Base-by-base conservation (phyloP, 2,797 vertebrate genomes). In the Synaphobranchus kaupii region DNA sequence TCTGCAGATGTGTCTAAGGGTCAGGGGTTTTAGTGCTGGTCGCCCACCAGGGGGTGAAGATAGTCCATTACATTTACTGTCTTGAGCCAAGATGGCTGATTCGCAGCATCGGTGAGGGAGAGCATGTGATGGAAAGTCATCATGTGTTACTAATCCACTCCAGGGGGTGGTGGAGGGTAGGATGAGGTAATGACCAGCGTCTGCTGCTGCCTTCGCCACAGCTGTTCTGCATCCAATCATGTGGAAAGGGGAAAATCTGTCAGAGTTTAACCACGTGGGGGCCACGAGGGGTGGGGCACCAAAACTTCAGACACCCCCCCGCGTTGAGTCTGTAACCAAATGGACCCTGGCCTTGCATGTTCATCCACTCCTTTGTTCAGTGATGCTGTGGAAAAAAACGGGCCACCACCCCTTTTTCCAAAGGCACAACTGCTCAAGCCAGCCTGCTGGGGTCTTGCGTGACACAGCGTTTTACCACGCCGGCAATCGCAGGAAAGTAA, bases 141-240 rank as follows among this genome's bases (percentile, higher is more conserved):
- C 91, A 90, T 91, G 91, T 95, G 93, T 93, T 91, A 92, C 92
- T 94, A 93, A 95, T 95, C 93, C 94, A 91, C 89, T 90, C 86
- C 34, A 82, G 90, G 89, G 63, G 82, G 82, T 28, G 52, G 31
- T 28, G 39, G 92, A 54, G 92, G 90, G 66, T 63, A 89, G 76
- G 90, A 56, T 82, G 87, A 88, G 52, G 76, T 88, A 86, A 88
- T 87, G 93, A 93, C 93, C 90, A 93, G 92, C 90, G 93, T 93
- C 90, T 93, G 92, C 89, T 56, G 56, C 17, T 91, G 90, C 89
- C 84, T 87, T 87, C 87, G 86, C 86, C 86, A 66, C 39, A 68
- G 90, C 89, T 88, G 87, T 88, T 86, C 52, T 76, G 52, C 66
- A 25, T 84, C 66, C 48, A 83, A 48, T 58, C 88, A 81, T 60